Conservation (phyloP, 2,113 vertebrate species). For the Paramisgurnus dabryanus region DNA sequence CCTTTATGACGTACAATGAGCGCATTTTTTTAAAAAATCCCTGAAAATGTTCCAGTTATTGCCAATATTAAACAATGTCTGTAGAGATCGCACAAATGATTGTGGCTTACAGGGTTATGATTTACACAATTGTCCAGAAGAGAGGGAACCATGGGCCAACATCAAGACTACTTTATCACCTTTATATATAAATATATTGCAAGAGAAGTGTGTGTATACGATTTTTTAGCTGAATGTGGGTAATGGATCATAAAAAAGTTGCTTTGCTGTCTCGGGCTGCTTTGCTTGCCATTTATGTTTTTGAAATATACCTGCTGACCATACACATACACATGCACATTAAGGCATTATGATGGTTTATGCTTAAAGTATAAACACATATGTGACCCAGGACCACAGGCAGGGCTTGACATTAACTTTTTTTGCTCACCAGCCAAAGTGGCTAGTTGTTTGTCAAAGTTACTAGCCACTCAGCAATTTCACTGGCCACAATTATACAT, state of each 20-base stretch:
- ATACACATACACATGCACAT: background rate
- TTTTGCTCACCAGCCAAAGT: too few relatives aligned
- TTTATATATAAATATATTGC: background rate
- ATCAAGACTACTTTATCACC: background rate
- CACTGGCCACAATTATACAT: too few relatives aligned
- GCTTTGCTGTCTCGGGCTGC: background rate
- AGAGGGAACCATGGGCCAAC: background rate
- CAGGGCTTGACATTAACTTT: too few relatives aligned
- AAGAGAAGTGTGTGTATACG: conserved; percentile 2
- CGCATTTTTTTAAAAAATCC: too few relatives aligned
- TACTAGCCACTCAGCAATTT: too few relatives aligned
- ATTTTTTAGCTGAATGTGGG: conserved; percentile 28
- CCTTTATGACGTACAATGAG: conserved; percentile 48
- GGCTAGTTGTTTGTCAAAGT: too few relatives aligned
- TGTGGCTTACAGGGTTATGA: background rate
- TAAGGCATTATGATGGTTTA: too few relatives aligned
- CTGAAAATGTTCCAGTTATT: conserved; percentile 66
- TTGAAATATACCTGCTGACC: background rate
- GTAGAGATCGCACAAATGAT: background rate
- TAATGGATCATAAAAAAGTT: conserved; percentile 41
- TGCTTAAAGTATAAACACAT: too few relatives aligned
- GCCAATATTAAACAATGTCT: conserved; percentile 60
- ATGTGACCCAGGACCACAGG: too few relatives aligned
- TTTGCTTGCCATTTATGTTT: conserved; percentile 18
- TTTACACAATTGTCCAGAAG: background rate